Base-by-base conservation (phyloP, 2,113 vertebrate species). In the Arvicanthis niloticus region DNA sequence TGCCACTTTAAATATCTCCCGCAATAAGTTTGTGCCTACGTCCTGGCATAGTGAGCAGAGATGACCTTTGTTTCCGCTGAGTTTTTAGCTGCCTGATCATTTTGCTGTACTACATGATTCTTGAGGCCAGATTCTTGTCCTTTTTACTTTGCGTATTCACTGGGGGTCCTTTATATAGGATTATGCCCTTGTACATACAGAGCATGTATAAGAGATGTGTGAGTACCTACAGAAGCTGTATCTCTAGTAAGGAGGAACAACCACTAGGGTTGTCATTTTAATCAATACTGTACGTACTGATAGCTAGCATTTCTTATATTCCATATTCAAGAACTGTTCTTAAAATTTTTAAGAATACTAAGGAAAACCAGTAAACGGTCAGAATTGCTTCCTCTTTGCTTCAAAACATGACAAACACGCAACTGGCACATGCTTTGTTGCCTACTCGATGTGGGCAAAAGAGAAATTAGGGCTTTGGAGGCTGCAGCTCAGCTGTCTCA, bases 241-340 rank as follows among this genome's bases (percentile, higher is more conserved):
- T 88, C 96, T 88, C 65, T 84, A 93, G 60, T 51, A 17, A 73
- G 42, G 45, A 90, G 21, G 16, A 89, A 72, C 17, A 53, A 51
- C 17, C 5, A 6, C 4, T 67, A 72, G 80, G 31, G 56, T 16
- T 92, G 1, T 42, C 45, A 86, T 91, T 89, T 65, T 73, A 73
- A 82, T 84, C 75, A 91, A 73, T 72, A 37, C 29, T 70, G 40
- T 68, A 87, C 89, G 68, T 56, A 87, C 67, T n/a, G 82, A 86
- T 37, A 89, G 72, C 31, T 56, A 72, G 6, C 42, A 93, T 77
- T 94, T 94, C 88, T 91, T 70, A n/a, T 89, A 17, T 73, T 93
- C 40, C 94, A 19, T 26, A 12, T 34, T 40, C 3, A 92, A 81
- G 42, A 40, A 87, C 4, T 84, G 2, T 80, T 91, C n/a, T 78